These are phyloP conservation scores for Bothrops jararaca DNA, from an alignment of 2,113 vertebrate species.

Conservation along the genomic window DNA sequence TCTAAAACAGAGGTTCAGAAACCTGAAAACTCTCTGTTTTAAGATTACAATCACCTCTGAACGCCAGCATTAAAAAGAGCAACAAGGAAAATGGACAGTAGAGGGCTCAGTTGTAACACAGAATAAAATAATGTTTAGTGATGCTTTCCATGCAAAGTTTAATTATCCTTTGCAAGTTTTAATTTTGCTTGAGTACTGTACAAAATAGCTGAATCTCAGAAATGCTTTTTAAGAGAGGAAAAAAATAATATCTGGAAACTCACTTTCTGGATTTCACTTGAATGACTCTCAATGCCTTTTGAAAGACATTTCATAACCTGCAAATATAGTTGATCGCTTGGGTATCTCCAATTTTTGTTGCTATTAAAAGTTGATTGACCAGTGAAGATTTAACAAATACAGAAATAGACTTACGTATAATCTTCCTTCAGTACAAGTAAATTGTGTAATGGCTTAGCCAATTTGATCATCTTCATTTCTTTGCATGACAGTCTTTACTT, in stretches of 20 bases:
- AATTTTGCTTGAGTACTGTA: neutral
- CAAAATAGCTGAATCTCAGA: neutral
- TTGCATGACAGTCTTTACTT: neutral
- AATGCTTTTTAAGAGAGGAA: neutral
- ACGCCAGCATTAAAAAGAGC: conserved; percentile 7
- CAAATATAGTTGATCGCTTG: neutral
- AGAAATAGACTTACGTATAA: neutral
- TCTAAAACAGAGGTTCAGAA: neutral
- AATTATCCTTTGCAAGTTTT: conserved; percentile 1
- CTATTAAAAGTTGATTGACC: conserved; percentile 16
- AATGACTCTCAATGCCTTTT: neutral
- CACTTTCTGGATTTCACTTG: conserved; percentile 2
- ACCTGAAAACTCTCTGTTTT: neutral
- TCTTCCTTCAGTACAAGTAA: neutral
- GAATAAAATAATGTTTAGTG: neutral
- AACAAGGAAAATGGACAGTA: conserved; percentile 49
- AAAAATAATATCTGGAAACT: neutral
- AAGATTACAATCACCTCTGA: neutral
- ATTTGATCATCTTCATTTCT: neutral
- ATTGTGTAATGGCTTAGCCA: neutral
- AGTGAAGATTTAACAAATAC: conserved; percentile 7
- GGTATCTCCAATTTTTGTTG: neutral
- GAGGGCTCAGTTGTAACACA: conserved; percentile 63
- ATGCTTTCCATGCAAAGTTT: neutral
- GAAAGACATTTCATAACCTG: neutral